These are phyloP conservation scores for Vanessa tameamea DNA, from an alignment of 1,140 invertebrate species.

Conservation along the genomic window DNA sequence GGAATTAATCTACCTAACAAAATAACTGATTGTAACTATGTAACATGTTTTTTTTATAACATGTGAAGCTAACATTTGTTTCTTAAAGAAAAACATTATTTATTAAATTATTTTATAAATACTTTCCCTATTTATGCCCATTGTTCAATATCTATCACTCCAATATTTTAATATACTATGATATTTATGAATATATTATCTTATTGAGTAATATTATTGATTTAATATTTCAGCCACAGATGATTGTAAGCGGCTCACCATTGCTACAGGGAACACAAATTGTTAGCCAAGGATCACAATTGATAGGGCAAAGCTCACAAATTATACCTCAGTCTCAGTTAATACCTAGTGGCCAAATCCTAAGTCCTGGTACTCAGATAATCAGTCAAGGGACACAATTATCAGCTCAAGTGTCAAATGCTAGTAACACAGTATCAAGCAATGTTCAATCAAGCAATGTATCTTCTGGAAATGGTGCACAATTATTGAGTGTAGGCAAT, in stretches of 20 bases:
- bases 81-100: no score
- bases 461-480: conserved; percentile 58
- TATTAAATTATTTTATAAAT: no score
- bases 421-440: conserved; percentile 48
- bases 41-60: no score
- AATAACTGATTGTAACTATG: no score
- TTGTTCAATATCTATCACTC: no score
- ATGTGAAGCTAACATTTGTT: no score
- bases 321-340: conserved; percentile 69
- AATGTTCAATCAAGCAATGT: conserved; percentile 59
- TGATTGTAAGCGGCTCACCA: conserved; percentile 71
- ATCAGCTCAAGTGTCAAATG: conserved; percentile 58
- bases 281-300: conserved; percentile 68
- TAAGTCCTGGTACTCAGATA: conserved; percentile 72
- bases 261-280: conserved; percentile 69
- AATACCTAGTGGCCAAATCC: conserved; percentile 63
- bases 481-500: conserved; percentile 68
- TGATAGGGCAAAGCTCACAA: conserved; percentile 62
- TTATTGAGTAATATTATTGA: neutral
- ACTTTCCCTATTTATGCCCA: no score
- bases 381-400: conserved; percentile 74
- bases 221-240: conserved; percentile 62
- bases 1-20: no score
- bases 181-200: no score
- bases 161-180: no score